Evolutionary conservation across 2,888 invertebrate species (phyloP).

Genomic region (Ischnura elegans): DNA sequence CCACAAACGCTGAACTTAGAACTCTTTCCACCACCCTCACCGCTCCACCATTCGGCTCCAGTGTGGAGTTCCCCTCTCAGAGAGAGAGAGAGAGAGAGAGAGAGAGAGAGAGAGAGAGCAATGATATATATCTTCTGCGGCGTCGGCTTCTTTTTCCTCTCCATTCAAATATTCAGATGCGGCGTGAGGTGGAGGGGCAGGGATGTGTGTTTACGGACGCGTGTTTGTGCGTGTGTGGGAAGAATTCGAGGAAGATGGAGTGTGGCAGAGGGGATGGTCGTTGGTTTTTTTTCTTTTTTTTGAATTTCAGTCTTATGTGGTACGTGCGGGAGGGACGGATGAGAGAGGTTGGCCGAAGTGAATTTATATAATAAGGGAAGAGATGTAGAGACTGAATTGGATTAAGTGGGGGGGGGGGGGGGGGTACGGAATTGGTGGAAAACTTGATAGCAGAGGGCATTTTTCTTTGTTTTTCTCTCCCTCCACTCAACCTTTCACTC

Average conservation of each 20-base stretch:
- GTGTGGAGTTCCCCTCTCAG: not conserved
- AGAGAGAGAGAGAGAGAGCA: too few species aligned
- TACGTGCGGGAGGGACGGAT: not conserved
- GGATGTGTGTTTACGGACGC: not conserved
- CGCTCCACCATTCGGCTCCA: not conserved
- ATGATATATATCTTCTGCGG: slow-evolving; percentile 31
- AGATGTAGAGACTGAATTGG: not conserved
- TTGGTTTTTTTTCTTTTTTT: not conserved
- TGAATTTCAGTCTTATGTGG: not conserved
- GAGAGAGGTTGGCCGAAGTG: not conserved
- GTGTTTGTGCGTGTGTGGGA: not conserved
- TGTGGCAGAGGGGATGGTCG: not conserved
- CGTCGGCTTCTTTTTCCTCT: slow-evolving; percentile 21
- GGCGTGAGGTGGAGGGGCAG: not conserved
- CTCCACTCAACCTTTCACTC: not conserved
- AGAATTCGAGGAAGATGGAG: not conserved
- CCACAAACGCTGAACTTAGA: not conserved
- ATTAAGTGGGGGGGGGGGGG: not conserved
- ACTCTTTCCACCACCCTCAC: not conserved
- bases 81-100: too few species aligned
- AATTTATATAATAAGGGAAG: slow-evolving; percentile 13
- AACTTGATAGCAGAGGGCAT: not conserved
- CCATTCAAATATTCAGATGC: slow-evolving; percentile 35
- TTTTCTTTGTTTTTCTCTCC: too few species aligned
- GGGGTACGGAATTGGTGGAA: not conserved